These are phyloP conservation scores for Coregonus suidteri DNA, from an alignment of 2,797 vertebrate genomes.

Conservation along the genomic window DNA sequence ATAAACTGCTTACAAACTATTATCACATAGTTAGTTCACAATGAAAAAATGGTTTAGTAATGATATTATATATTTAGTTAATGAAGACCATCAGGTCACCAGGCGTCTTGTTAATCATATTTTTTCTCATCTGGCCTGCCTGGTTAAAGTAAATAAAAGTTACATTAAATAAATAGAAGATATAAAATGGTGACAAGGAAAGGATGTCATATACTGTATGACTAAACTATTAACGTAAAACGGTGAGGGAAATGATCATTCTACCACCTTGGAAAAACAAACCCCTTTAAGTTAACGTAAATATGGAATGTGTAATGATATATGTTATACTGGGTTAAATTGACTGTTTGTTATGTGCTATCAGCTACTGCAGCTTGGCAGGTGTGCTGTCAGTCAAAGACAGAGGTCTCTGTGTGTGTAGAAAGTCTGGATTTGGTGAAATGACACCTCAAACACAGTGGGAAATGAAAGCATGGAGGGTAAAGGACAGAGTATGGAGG, in stretches of 20 bases:
- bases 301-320: neutral
- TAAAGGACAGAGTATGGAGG: neutral
- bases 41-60: neutral
- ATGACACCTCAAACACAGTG: neutral
- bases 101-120: neutral
- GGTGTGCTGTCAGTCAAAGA: neutral
- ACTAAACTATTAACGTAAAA: neutral
- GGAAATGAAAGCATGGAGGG: neutral
- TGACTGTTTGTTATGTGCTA: neutral
- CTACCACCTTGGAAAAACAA: neutral
- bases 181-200: neutral
- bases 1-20: neutral
- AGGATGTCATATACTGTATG: too few species aligned
- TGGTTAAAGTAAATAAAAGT: neutral
- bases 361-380: neutral
- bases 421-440: neutral
- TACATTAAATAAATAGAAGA: neutral
- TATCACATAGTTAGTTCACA: neutral
- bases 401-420: neutral
- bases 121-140: neutral
- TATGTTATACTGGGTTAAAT: neutral
- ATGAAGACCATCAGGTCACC: neutral
- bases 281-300: neutral
- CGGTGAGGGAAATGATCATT: neutral
- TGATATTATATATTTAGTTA: neutral